Evolutionary conservation across 2,113 vertebrate genomes (phyloP).

Genomic region (Mormyrus iriodes): DNA sequence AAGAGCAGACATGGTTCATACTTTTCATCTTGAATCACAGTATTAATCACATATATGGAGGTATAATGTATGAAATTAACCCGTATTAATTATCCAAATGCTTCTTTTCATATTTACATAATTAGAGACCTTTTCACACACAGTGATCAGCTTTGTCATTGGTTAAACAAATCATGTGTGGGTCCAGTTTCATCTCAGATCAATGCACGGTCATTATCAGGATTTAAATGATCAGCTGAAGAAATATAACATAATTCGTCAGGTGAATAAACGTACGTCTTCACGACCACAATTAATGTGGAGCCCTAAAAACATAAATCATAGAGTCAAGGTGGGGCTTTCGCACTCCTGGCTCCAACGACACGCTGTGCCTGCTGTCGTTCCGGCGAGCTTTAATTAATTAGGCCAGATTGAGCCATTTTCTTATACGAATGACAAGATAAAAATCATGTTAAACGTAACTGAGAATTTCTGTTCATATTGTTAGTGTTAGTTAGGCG

Average conservation of each 20-base stretch:
- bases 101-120: background rate
- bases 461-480: background rate
- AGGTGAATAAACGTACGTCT: background rate
- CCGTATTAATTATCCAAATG: background rate
- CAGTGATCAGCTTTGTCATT: background rate
- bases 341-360: background rate
- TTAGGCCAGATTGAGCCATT: background rate
- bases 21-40: background rate
- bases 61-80: background rate
- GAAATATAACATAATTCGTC: background rate
- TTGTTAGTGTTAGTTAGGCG: background rate
- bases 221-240: background rate
- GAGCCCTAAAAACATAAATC: background rate
- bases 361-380: background rate
- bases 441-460: background rate
- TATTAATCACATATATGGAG: background rate
- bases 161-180: background rate
- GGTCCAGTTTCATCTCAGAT: background rate
- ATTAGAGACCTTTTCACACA: background rate
- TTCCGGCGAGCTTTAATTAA: background rate
- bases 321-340: background rate
- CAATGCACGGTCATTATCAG: background rate
- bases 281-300: background rate
- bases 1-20: background rate
- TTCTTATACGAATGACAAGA: background rate